Conservation (phyloP, 2,113 vertebrate genomes). For the Poecile atricapillus region DNA sequence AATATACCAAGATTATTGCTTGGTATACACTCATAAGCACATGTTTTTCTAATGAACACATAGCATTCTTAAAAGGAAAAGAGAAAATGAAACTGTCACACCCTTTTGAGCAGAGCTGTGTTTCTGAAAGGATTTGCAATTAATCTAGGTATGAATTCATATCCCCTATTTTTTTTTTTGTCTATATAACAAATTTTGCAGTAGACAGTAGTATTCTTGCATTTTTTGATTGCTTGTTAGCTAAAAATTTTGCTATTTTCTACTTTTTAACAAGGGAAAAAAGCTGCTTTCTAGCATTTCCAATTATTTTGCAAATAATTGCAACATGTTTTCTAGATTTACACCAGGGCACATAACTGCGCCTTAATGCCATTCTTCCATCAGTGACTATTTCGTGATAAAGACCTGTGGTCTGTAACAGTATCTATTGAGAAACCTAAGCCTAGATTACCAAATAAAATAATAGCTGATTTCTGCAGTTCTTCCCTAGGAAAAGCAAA, state of each 20-base stretch:
- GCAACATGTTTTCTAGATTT: not conserved
- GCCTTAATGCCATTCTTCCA: not conserved
- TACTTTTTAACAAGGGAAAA: not conserved
- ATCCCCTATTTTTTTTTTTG: not conserved
- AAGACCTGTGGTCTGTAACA: not conserved
- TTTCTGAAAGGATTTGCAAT: not conserved
- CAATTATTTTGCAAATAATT: not conserved
- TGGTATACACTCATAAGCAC: accelerated
- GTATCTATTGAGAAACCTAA: not conserved
- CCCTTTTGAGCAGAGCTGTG: not conserved
- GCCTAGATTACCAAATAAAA: not conserved
- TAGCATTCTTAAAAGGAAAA: not conserved
- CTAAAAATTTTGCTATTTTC: not conserved
- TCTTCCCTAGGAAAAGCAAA: not conserved
- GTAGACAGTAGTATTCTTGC: not conserved
- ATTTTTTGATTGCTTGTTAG: not conserved
- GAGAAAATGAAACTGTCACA: not conserved
- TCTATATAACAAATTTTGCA: not conserved
- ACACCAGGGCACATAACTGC: not conserved
- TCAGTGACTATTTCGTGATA: not conserved
- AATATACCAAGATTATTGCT: not conserved
- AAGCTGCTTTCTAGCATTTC: not conserved
- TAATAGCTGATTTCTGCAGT: not conserved
- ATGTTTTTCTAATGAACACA: not conserved
- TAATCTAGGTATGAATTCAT: not conserved